Conservation (phyloP, 2,113 vertebrate genomes). For the Condylura cristata region DNA sequence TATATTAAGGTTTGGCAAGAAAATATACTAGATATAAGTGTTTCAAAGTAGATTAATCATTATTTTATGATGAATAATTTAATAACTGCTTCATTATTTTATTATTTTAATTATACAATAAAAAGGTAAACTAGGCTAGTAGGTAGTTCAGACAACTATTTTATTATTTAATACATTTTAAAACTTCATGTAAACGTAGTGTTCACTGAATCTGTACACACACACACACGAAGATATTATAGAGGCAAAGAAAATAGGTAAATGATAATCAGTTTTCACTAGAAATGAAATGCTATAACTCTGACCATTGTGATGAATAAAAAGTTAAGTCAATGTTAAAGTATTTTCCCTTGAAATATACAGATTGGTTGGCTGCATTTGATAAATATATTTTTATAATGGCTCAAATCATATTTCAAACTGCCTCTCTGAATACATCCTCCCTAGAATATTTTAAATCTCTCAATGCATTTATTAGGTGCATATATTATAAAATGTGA, state of each 20-base stretch:
- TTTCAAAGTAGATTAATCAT: not conserved
- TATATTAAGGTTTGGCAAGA: not conserved
- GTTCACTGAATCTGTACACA: not conserved
- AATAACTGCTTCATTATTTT: no score
- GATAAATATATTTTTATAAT: conserved; percentile 68
- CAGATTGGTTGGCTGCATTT: conserved; percentile 24
- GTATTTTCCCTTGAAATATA: conserved; percentile 24
- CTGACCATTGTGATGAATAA: not conserved
- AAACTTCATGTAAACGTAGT: not conserved
- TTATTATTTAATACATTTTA: not conserved
- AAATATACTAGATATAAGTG: not conserved
- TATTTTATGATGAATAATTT: not conserved
- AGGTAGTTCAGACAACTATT: not conserved
- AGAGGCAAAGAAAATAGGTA: not conserved
- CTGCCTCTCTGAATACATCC: conserved; percentile 16
- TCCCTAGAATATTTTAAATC: conserved; percentile 65
- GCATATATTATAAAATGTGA: conserved; percentile 66
- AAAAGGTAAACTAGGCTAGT: not conserved
- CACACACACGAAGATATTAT: not conserved
- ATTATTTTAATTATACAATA: no score
- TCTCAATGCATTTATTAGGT: conserved; percentile 64
- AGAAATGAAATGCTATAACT: not conserved
- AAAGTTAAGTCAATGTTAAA: not conserved
- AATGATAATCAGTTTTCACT: not conserved
- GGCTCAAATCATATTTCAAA: conserved; percentile 62